Base-by-base conservation (phyloP, 2,888 invertebrate species). In the Teleogryllus oceanicus region DNA sequence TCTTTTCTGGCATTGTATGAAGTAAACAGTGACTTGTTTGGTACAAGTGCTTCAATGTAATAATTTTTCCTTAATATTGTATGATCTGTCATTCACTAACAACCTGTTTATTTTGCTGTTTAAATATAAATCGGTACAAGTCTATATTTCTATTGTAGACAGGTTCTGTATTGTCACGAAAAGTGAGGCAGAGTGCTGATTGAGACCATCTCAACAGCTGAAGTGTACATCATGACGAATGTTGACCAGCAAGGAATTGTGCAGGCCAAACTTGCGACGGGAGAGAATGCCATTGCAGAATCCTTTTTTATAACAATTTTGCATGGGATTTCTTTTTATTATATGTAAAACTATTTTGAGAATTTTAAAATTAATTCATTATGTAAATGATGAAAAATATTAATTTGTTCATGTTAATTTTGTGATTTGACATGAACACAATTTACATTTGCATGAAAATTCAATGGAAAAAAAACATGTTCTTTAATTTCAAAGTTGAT, bases 201-300 rank as follows among this genome's bases (percentile, higher is more conserved):
- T 62, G 62, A 13, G n/a, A 62, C 11, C 62, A 62, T 13, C 62
- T 62, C n/a, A n/a, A 62, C 62, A 62, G 62, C 16, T 62, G 62
- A n/a, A 62, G 13, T n/a, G 8, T 62, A 18, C n/a, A n/a, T n/a
- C 62, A 62, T 62, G 62, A 62, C 62, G 62, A 62, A 62, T 62
- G 77, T 78, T 78, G 80, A 80, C 75, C 80, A 80, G 78, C 80
- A 79, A 75, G 83, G 88, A 80, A 88, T 90, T 83, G 88, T 91
- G 79, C 90, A 90, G 85, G 89, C 89, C 78, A 90, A 91, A 85
- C 89, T 91, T 84, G 87, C 88, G 80, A 87, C 88, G 77, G 89
- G 88, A n/a, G 90, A 91, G 85, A 86, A 87, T 83, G 90, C 90
- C 75, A 87, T 88, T 85, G 88, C 88, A 85, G 90, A 90, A 90